These are phyloP conservation scores for Amphipoea oculea DNA, from an alignment of 2,888 invertebrate genomes.

Conservation along the genomic window DNA sequence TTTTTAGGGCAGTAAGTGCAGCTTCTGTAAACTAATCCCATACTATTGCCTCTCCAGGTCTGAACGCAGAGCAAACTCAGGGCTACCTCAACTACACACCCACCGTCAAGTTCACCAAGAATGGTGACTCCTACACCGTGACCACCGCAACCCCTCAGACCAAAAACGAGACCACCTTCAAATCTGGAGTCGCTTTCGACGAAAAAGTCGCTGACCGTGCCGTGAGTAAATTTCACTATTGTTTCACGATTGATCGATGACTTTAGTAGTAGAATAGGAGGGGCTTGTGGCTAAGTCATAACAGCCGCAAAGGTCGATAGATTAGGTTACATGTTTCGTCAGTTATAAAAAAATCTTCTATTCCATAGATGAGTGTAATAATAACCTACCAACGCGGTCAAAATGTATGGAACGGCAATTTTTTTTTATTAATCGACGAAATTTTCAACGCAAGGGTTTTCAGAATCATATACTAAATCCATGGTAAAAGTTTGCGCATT, in stretches of 20 bases:
- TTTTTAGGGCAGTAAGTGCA: background rate
- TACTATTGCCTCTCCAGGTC: constrained; percentile 47
- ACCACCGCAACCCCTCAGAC: constrained; percentile 40
- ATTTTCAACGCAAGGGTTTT: no score
- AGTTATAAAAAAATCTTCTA: no score
- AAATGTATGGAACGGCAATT: no score
- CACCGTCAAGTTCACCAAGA: constrained; percentile 63
- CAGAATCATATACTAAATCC: no score
- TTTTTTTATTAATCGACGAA: no score
- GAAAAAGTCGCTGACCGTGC: constrained; percentile 54
- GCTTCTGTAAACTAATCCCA: background rate
- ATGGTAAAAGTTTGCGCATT: no score
- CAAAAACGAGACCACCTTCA: constrained; percentile 68
- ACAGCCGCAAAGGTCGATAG: no score
- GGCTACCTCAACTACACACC: constrained; percentile 60
- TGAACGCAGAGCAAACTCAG: constrained; percentile 65
- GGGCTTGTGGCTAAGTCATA: no score
- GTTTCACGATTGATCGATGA: background rate
- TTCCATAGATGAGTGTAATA: no score
- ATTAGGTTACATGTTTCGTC: no score
- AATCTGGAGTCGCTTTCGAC: constrained; percentile 69
- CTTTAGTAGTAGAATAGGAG: background rate
- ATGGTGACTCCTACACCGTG: constrained; percentile 70
- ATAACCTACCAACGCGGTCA: no score
- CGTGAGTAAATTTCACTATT: constrained; percentile 30